These are phyloP conservation scores for Bimastos eiseni DNA, from an alignment of 2,888 invertebrate genomes.

Conservation along the genomic window DNA sequence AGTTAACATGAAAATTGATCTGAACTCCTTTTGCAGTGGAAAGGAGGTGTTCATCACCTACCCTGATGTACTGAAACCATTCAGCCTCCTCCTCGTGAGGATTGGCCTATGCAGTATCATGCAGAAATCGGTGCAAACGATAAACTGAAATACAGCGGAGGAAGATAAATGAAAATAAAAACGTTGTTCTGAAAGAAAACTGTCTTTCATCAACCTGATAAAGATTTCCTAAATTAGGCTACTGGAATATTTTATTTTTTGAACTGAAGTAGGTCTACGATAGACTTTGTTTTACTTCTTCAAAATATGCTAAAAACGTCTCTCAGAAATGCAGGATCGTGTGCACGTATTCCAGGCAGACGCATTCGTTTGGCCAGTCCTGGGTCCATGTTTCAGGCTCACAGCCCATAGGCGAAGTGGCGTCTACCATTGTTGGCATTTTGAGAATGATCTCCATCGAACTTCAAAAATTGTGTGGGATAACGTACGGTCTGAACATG, in stretches of 20 bases:
- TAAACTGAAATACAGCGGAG: not conserved
- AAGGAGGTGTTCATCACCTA: not conserved
- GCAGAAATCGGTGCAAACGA: not conserved
- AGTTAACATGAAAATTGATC: not conserved
- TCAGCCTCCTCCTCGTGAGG: not conserved
- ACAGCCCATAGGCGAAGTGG: no score
- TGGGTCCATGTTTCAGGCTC: no score
- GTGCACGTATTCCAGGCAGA: not conserved
- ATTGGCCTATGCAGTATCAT: not conserved
- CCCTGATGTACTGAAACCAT: not conserved
- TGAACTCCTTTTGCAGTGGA: not conserved
- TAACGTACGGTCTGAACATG: no score
- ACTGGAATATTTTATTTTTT: not conserved
- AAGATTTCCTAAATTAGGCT: not conserved
- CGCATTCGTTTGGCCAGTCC: not conserved
- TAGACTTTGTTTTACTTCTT: not conserved
- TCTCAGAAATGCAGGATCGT: not conserved
- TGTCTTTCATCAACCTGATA: not conserved
- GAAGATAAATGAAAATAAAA: not conserved
- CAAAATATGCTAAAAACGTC: not conserved
- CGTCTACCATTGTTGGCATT: no score
- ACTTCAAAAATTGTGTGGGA: no score
- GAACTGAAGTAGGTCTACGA: not conserved
- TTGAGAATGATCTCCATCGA: no score
- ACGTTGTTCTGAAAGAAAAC: not conserved